These are phyloP conservation scores for Vannuccia rotundouncinata DNA, from an alignment of 2,888 invertebrate genomes.

Conservation along the genomic window DNA sequence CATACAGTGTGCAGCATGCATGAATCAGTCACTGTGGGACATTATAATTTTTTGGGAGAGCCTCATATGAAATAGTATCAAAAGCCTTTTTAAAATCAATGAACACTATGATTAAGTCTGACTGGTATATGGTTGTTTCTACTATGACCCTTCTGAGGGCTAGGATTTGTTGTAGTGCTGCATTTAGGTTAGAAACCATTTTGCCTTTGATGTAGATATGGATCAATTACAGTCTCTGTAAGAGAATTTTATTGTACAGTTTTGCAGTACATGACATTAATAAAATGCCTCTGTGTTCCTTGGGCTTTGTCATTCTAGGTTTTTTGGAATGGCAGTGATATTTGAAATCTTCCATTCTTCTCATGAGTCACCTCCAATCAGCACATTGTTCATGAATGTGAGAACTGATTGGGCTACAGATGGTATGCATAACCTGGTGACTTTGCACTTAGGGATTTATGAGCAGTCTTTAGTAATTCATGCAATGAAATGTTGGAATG, in stretches of 20 bases:
- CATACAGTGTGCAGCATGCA: neutral
- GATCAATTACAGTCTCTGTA: conserved; percentile 28
- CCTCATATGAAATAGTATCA: conserved; percentile 29
- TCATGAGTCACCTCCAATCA: neutral
- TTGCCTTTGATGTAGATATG: conserved; percentile 15
- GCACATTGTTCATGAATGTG: conserved; percentile 16
- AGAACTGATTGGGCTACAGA: conserved; percentile 9
- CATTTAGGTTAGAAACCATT: conserved; percentile 28
- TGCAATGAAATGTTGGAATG: too few relatives aligned
- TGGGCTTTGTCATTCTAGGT: conserved; percentile 19
- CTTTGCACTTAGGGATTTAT: neutral
- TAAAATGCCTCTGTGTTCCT: conserved; percentile 31
- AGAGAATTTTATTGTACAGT: conserved; percentile 18
- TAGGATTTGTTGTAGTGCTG: conserved; percentile 27
- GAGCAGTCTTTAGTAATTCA: too few relatives aligned
- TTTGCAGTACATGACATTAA: conserved; percentile 27
- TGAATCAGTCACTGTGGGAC: conserved; percentile 7
- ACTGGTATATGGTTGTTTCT: conserved; percentile 28
- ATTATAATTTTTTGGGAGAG: conserved; percentile 31
- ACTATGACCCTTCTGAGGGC: conserved; percentile 27
- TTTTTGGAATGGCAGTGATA: conserved; percentile 28
- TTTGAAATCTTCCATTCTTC: conserved; percentile 6
- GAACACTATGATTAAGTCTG: conserved; percentile 33
- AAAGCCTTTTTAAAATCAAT: conserved; percentile 39
- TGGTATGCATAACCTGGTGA: conserved; percentile 8